Evolutionary conservation across 1,140 invertebrate species (phyloP).

Genomic region (Drosophila quadrilineata): DNA sequence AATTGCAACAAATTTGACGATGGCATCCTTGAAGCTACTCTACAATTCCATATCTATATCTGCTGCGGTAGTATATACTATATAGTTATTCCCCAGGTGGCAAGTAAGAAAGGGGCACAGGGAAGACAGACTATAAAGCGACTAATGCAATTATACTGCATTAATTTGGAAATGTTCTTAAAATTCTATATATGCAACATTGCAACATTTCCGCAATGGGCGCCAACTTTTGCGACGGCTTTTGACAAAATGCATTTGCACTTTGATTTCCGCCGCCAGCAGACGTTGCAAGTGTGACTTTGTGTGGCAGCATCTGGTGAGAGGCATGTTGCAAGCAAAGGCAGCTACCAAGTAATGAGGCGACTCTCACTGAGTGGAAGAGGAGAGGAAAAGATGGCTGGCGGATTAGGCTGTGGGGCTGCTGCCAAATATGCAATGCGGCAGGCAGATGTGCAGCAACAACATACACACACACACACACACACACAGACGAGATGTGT

Average conservation of each 20-base stretch:
- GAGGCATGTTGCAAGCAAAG: conserved; percentile 16
- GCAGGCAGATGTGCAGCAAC: conserved; percentile 17
- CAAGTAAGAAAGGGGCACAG: background rate
- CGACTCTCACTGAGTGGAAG: background rate
- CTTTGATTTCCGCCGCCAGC: conserved; percentile 55
- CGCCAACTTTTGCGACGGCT: conserved; percentile 37
- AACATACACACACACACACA: conserved; percentile 2
- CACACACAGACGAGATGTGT: background rate
- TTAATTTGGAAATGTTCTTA: conserved; percentile 58
- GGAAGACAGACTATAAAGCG: conserved; percentile 58
- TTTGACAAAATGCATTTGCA: conserved; percentile 71
- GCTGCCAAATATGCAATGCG: conserved; percentile 26
- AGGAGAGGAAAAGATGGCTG: background rate
- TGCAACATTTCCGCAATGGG: conserved; percentile 54
- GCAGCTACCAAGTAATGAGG: conserved; percentile 32
- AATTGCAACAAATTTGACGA: conserved; percentile 71
- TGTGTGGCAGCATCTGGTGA: background rate
- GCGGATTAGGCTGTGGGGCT: background rate
- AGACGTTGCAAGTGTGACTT: background rate
- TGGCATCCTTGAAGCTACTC: conserved; percentile 10
- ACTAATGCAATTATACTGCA: conserved; percentile 75
- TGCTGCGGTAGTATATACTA: too few species aligned
- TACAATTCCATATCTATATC: background rate
- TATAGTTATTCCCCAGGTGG: background rate
- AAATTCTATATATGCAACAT: too few species aligned